Evolutionary conservation across 2,888 invertebrate species (phyloP).

Genomic region (Chaetoderma sp.): DNA sequence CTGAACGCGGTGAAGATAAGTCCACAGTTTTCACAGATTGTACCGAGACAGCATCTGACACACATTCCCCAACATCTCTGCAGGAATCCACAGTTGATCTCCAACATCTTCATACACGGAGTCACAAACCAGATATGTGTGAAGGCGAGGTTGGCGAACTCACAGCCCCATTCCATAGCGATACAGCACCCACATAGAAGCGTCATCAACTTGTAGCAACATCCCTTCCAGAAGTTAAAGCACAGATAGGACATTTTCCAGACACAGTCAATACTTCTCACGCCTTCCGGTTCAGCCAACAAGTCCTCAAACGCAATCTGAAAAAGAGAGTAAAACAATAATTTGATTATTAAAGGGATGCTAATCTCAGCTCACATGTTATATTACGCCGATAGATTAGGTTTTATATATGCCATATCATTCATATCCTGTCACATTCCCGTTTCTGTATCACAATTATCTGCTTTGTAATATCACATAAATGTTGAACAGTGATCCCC

Average conservation of each 20-base stretch:
- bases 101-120: slow-evolving; percentile 39
- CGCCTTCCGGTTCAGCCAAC: slow-evolving; percentile 33
- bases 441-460: too few species aligned
- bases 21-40: slow-evolving; percentile 41
- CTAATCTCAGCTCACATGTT: too few species aligned
- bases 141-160: slow-evolving; percentile 73
- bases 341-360: too few species aligned
- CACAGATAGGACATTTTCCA: slow-evolving; percentile 79
- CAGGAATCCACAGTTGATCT: slow-evolving; percentile 70
- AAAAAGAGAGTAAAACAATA: slow-evolving; percentile 15
- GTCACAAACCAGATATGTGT: slow-evolving; percentile 59
- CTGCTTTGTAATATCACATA: too few species aligned
- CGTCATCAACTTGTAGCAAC: slow-evolving; percentile 78
- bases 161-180: slow-evolving; percentile 74
- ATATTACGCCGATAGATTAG: too few species aligned
- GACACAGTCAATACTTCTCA: slow-evolving; percentile 74
- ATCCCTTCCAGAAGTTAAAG: slow-evolving; percentile 76
- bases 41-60: slow-evolving; percentile 37
- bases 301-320: slow-evolving; percentile 71
- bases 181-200: slow-evolving; percentile 77
- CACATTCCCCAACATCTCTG: slow-evolving; percentile 30
- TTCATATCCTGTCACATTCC: too few species aligned
- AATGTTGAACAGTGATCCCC: too few species aligned
- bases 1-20: slow-evolving; percentile 37
- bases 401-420: too few species aligned